Base-by-base conservation (phyloP, 2,113 vertebrate species). In the Ivindomyrus marchei region DNA sequence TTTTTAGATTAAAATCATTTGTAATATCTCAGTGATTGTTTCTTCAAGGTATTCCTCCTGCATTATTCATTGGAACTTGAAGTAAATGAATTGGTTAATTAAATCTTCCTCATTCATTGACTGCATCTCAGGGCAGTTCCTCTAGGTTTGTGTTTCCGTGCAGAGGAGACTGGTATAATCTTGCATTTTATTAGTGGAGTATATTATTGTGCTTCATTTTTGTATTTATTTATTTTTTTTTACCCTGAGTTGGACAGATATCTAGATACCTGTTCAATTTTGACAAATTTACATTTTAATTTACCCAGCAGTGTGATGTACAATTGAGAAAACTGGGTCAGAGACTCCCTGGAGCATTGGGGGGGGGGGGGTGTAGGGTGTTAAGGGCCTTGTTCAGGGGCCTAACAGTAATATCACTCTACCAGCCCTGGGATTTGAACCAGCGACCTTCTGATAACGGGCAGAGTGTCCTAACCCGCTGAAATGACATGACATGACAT, bases 71-170 rank as follows among this genome's bases (percentile, higher is more conserved):
- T 27, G 27, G 31, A 36, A 87, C 49, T 39, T 52, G 49, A 31
- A 36, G 24, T 36, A 87, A 53, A 87, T 87, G 11, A 87, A 87
- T 31, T 87, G 85, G 24, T 87, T 87, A 87, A 87, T 87, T 87
- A 87, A 87, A 87, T 87, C 85, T 7, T 47, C 13, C 39, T 87
- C 11, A 53, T 80, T 49, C 24, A 86, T 24, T 86, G 11, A 87
- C 39, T 46, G 83, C 3, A 39, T 42, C 31, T 42, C 17, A 31
- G 77, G 77, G 77, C 77, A 83, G 77, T 83, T 84, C 2, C 1
- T n/a, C 45, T 46, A 24, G 42, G 80, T 45, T 45, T 42, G 36
- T 10, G 5, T 46, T 46, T 45, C 36, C 36, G 15, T 80, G 15
- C 36, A 42, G 74, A 80, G 15, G 15, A 39, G 74, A 80, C 31